Evolutionary conservation across 2,888 invertebrate genomes (phyloP), one percentile per base, ranked within the genome.

Genomic region (Plebejus argus): DNA sequence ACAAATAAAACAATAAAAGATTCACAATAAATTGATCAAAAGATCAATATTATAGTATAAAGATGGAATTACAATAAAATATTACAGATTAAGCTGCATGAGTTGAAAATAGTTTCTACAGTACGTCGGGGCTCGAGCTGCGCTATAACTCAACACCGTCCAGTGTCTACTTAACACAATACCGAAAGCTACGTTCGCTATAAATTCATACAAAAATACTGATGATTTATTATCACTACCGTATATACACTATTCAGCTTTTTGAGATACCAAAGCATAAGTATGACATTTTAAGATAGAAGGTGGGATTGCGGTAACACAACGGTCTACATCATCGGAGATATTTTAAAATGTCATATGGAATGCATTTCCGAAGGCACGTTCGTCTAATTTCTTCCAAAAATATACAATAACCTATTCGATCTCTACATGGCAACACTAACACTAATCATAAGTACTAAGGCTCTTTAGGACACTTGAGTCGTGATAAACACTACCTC

Each of bases 181-280:
- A 58, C 72, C 83, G 79, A 82, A 79, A 80, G 80, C 78, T 85
- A 86, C 79, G 89, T 88, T 83, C 85, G 20, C 81, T 83, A 86
- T 85, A 77, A 77, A 87, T 84, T 82, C 81, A 83, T 89, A 88
- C 82, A 88, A 89, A 90, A 90, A 91, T 90, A 90, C 88, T 89
- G 88, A 85, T 87, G 61, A 76, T 76, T 76, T 76, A 35, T 76
- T 76, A 76, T 23, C 45, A 45, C 76, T 61, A 45, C 45, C 15
- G 0, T 28, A 76, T 76, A 66, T 76, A 61, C 20, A 76, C 76
- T 56, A 28, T 15, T 53, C 49, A 72, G 72, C 72, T 49, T 74
- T 74, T 74, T 74, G 74, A 74, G 15, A 53, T 23, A 74, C 28
- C 49, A 33, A 49, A 28, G 74, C 28, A 74, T 74, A 49, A 49